phyloP scores from a whole-genome alignment of 2,797 vertebrate species.

The Calcarius lapponicus region DNA sequence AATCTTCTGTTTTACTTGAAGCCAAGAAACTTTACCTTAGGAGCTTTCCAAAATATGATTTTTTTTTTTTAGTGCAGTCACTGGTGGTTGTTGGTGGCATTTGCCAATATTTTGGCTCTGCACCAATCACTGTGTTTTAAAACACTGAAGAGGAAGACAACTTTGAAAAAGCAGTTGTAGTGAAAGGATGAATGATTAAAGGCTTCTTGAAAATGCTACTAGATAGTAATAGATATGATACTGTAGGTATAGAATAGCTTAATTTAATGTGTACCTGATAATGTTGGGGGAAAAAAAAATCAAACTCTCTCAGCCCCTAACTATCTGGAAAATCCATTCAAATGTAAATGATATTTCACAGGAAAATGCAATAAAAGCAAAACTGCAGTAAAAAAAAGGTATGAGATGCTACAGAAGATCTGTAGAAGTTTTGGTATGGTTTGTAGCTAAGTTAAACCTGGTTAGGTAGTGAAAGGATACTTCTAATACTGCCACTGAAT shows the following conservation, averaged over 20 bases:
- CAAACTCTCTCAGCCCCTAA: not conserved
- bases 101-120: not conserved
- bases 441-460: not conserved
- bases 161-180: not conserved
- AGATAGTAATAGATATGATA: not conserved
- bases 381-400: not conserved
- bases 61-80: not conserved
- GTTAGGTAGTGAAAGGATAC: not conserved
- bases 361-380: not conserved
- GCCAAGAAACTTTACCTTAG: not conserved
- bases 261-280: not conserved
- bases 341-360: not conserved
- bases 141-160: not conserved
- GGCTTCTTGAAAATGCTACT: not conserved
- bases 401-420: not conserved
- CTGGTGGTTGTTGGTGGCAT: not conserved
- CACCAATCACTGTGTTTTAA: not conserved
- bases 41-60: not conserved
- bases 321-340: not conserved
- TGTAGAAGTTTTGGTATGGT: not conserved
- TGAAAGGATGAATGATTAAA: not conserved
- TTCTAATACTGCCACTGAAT: not conserved
- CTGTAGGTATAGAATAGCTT: not conserved
- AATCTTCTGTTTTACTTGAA: not conserved
- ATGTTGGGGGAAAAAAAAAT: not conserved